Percentiles rank a stretch among this genome's conserved stretches.
Conservation (phyloP, 2,797 vertebrate genomes). For the Sebastes steindachneri region DNA sequence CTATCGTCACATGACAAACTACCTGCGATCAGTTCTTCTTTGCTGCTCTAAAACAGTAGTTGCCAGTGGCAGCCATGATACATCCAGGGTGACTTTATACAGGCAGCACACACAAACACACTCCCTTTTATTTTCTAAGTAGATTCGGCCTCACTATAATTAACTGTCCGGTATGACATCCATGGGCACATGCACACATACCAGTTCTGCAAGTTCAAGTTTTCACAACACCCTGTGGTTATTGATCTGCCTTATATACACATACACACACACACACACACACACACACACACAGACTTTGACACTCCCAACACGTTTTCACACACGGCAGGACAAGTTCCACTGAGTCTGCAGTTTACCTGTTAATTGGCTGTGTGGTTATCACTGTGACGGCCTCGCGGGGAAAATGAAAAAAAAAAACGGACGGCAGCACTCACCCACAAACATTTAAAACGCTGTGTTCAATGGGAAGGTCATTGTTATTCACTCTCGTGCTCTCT, state of each 20-base stretch:
- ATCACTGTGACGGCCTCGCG: not conserved
- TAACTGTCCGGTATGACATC: not conserved
- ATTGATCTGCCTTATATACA: not conserved
- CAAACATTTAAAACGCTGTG: conserved; percentile 9
- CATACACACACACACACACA: not conserved
- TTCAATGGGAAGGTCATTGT: conserved; percentile 7
- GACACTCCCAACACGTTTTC: conserved; percentile 6
- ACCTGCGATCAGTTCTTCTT: too few species aligned
- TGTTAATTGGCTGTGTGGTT: conserved; percentile 38
- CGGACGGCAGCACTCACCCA: not conserved
- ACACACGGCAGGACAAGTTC: conserved; percentile 12
- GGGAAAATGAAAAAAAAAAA: not conserved
- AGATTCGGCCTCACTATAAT: not conserved
- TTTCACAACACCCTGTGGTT: not conserved
- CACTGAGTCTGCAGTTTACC: conserved; percentile 1
- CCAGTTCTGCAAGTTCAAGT: conserved; percentile 5
- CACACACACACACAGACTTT: not conserved
- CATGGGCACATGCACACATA: not conserved
- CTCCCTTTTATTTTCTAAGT: not conserved
- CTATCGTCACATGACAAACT: too few species aligned
- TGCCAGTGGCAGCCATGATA: too few species aligned
- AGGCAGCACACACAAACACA: not conserved
- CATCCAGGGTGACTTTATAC: not conserved
- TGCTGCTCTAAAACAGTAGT: too few species aligned
- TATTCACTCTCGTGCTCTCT: not conserved